phyloP scores from a whole-genome alignment of 2,113 vertebrate genomes.

The Phasianus colchicus region DNA sequence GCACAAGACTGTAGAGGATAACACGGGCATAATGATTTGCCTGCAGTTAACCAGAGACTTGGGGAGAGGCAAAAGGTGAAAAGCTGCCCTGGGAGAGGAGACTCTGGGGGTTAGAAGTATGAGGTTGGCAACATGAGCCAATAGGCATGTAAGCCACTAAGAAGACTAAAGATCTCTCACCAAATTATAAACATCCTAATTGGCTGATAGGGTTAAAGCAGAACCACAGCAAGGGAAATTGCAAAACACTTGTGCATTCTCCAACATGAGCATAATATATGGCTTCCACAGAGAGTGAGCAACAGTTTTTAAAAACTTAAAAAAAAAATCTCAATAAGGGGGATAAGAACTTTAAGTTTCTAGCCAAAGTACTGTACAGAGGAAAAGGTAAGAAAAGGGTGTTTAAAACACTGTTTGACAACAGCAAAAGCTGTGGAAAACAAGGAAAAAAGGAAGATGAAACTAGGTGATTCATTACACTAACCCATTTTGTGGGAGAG shows the following conservation, averaged over 20 bases:
- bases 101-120: background rate
- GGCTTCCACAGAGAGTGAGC: background rate
- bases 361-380: background rate
- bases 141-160: background rate
- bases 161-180: background rate
- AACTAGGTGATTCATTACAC: background rate
- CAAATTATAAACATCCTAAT: background rate
- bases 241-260: background rate
- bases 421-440: background rate
- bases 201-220: background rate
- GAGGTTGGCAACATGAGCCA: background rate
- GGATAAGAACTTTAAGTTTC: background rate
- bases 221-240: background rate
- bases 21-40: accelerated
- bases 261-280: background rate
- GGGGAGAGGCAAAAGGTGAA: background rate
- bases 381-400: background rate
- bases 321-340: background rate
- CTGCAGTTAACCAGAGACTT: background rate
- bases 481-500: background rate
- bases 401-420: background rate
- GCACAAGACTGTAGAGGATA: background rate
- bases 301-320: background rate
- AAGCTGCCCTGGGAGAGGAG: background rate
- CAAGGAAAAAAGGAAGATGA: background rate